phyloP scores from a whole-genome alignment of 2,113 vertebrate species.

The Strix uralensis region DNA sequence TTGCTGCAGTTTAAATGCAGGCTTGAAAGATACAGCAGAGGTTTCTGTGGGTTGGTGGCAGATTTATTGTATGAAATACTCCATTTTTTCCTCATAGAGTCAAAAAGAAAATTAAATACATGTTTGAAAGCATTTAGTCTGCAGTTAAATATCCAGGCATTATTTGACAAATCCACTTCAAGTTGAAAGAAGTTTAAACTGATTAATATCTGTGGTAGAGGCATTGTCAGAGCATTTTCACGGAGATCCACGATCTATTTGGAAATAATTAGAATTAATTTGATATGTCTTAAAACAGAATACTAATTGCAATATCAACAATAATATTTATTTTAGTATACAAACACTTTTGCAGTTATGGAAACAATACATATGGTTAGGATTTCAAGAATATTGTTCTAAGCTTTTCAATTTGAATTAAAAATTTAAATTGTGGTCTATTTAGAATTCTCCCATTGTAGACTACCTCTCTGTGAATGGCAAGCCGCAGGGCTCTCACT shows the following conservation, averaged over 20 bases:
- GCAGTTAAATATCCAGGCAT: slow-evolving; percentile 78
- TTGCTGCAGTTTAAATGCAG: slow-evolving; percentile 63
- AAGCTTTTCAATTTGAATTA: background rate
- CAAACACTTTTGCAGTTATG: background rate
- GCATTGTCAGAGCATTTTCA: slow-evolving; percentile 76
- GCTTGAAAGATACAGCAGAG: slow-evolving; percentile 70
- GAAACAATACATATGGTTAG: background rate
- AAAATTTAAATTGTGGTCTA: background rate
- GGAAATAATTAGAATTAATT: background rate
- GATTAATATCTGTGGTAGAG: slow-evolving; percentile 69
- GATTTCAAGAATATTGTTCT: background rate
- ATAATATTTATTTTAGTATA: background rate
- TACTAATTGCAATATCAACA: background rate
- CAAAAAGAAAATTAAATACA: slow-evolving; percentile 49
- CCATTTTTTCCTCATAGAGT: slow-evolving; percentile 67
- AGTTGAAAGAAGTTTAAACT: slow-evolving; percentile 71
- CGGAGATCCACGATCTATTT: slow-evolving; percentile 83
- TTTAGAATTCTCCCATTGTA: background rate
- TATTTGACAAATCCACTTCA: slow-evolving; percentile 67
- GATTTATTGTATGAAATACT: slow-evolving; percentile 68
- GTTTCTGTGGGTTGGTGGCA: slow-evolving; percentile 39
- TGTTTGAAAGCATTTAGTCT: slow-evolving; percentile 63
- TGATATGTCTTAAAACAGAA: background rate
- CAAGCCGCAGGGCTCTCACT: background rate
- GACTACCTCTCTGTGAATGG: background rate